Evolutionary conservation across 2,888 invertebrate species (phyloP).

Genomic region (Deroplatys truncata): DNA sequence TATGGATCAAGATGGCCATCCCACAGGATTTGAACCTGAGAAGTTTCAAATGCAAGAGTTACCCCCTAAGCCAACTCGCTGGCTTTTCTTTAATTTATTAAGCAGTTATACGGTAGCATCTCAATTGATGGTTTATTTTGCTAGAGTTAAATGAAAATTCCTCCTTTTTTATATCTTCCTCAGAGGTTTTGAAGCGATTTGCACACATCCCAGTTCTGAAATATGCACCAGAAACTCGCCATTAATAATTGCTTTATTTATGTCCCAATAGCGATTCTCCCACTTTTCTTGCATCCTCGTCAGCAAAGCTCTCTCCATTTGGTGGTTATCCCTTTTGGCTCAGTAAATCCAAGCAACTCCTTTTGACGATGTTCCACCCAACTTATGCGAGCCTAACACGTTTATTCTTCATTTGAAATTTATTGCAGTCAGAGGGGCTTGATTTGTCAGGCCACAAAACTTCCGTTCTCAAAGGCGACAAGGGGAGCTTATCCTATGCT

Average conservation of each 20-base stretch:
- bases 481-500: neutral
- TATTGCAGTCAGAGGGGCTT: neutral
- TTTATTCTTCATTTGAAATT: neutral
- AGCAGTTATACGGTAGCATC: too few relatives aligned
- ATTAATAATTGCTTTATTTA: neutral
- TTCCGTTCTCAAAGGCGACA: neutral
- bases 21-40: too few relatives aligned
- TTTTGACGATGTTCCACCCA: neutral
- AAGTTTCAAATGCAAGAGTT: too few relatives aligned
- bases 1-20: too few relatives aligned
- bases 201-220: neutral
- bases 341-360: neutral
- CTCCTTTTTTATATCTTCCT: too few relatives aligned
- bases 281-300: neutral
- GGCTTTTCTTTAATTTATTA: too few relatives aligned
- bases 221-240: neutral
- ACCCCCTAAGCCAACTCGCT: too few relatives aligned
- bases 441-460: neutral
- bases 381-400: neutral
- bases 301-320: neutral
- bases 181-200: too few relatives aligned
- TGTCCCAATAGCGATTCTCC: neutral
- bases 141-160: too few relatives aligned
- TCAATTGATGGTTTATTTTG: too few relatives aligned
- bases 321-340: neutral